Base-by-base conservation (phyloP, 2,113 vertebrate species). In the Larimichthys polyactis region DNA sequence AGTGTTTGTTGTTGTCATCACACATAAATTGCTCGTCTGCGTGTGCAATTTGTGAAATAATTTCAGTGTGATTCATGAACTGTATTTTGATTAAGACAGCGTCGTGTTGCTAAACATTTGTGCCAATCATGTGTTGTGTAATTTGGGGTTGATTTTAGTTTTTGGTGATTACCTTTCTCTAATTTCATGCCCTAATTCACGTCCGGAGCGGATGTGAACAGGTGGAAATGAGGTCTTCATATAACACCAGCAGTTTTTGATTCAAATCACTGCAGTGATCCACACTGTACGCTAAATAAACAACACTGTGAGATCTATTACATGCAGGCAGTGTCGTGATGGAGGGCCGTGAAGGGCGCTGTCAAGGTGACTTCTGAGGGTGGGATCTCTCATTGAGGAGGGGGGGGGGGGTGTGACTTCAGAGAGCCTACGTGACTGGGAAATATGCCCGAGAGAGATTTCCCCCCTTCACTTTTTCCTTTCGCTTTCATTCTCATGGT, bases 331-430 rank as follows among this genome's bases (percentile, higher is more conserved):
- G 60, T 44, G 27, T 32, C 4, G 8, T 12, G 46, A 81, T 79
- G 66, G 19, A 78, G 66, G 64, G 49, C 58, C 4, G 27, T 85
- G 85, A 91, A 92, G 91, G 88, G 54, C 52, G 11, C 48, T 16
- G 64, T 86, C 81, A 94, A 94, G 92, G 93, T 89, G 86, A 93
- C 84, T 83, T 48, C 57, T 63, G 19, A 29, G 58, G 48, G 3
- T 63, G 69, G 71, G 57, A 60, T 67, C 36, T 17, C 20, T 16
- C 36, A 3, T 52, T 3, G 32, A 36, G 6, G 3, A 4, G 29
- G 19, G 20, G 43, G n/a, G n/a, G n/a, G 49, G 48, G 59, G 22
- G 27, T 74, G 55, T 74, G 88, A 66, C 77, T 70, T 79, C 64
- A 81, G 20, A 67, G 14, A n/a, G 36, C 20, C 27, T 57, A 54